These are phyloP conservation scores for Lepas anatifera DNA, from an alignment of 2,888 invertebrate species.

Conservation along the genomic window DNA sequence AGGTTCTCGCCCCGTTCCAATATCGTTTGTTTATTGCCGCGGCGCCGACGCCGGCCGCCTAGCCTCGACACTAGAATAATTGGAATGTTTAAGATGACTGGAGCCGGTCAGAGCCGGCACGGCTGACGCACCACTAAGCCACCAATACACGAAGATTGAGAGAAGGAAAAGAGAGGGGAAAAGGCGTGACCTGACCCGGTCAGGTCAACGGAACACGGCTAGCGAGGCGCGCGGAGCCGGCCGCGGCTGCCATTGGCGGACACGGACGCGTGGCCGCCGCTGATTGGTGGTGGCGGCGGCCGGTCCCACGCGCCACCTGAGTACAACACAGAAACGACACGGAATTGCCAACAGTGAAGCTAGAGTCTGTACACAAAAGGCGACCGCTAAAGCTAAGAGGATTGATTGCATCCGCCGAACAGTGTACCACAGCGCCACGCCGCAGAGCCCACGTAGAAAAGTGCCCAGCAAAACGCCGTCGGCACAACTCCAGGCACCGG, in stretches of 20 bases:
- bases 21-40: constrained; percentile 6
- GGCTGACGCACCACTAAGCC: background rate
- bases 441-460: constrained; percentile 10
- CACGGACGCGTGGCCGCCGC: background rate
- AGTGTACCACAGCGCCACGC: background rate
- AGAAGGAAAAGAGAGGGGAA: background rate
- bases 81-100: background rate
- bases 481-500: background rate
- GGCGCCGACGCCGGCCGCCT: background rate
- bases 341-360: constrained; percentile 5
- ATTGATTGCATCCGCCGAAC: constrained; percentile 4
- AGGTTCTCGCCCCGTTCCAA: background rate
- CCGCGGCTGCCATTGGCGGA: background rate
- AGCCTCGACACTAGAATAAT: background rate
- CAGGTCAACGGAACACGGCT: background rate
- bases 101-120: background rate
- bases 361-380: constrained; percentile 10
- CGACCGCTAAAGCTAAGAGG: background rate
- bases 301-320: background rate
- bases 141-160: constrained; percentile 4
- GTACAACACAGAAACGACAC: constrained; percentile 11
- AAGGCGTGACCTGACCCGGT: background rate
- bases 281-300: background rate
- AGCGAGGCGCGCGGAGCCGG: background rate
- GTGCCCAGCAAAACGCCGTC: background rate